Conservation (phyloP, 1,140 invertebrate species). For the Anastrepha obliqua region DNA sequence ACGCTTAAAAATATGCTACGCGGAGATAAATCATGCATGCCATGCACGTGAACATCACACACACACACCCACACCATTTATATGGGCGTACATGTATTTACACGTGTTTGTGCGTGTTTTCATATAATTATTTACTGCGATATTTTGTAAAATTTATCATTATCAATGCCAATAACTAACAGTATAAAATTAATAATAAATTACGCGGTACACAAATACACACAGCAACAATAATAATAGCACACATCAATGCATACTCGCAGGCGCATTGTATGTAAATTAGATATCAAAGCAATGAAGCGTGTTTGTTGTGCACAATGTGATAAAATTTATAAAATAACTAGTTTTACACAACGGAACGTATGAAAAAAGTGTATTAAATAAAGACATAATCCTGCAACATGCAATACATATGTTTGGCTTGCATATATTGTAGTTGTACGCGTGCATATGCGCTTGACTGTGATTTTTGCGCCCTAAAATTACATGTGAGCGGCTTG, state of each 20-base stretch:
- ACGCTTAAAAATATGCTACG: constrained; percentile 52
- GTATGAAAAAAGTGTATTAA: neutral
- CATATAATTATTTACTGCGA: constrained; percentile 25
- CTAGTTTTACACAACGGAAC: constrained; percentile 10
- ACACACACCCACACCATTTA: neutral
- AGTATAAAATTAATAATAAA: constrained; percentile 47
- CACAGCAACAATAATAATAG: neutral
- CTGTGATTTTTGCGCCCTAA: neutral
- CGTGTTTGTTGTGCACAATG: neutral
- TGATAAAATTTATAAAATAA: constrained; percentile 10
- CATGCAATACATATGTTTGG: neutral
- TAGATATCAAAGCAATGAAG: constrained; percentile 33
- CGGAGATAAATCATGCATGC: constrained; percentile 31
- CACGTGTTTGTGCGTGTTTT: neutral
- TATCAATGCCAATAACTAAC: constrained; percentile 41
- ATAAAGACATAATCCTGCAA: too few species aligned
- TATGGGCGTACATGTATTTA: neutral
- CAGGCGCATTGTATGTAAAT: constrained; percentile 47
- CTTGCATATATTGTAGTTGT: neutral
- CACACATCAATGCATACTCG: neutral
- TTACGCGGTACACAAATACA: neutral
- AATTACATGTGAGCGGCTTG: neutral
- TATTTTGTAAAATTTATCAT: constrained; percentile 43
- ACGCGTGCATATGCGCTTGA: neutral
- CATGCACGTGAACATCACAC: neutral